phyloP scores from a whole-genome alignment of 1,140 invertebrate genomes.

The Zaprionus capensis region DNA sequence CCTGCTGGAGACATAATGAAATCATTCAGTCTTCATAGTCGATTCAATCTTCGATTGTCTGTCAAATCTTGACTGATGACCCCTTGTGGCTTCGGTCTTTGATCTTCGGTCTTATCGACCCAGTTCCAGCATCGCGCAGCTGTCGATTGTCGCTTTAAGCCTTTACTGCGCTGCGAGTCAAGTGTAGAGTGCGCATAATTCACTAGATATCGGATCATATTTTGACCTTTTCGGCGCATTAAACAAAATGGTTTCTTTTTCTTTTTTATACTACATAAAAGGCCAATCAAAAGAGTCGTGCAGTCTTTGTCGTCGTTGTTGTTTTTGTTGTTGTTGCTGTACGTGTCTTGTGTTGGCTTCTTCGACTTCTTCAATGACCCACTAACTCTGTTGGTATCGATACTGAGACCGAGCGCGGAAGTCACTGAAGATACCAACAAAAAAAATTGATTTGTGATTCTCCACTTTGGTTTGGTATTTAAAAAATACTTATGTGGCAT shows the following conservation, averaged over 20 bases:
- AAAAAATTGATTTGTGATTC: conserved; percentile 12
- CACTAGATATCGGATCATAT: conserved; percentile 20
- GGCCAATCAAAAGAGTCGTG: conserved; percentile 44
- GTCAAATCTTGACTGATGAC: conserved; percentile 6
- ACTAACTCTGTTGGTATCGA: conserved; percentile 22
- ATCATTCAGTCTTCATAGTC: conserved; percentile 8
- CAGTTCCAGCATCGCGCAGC: conserved; percentile 20
- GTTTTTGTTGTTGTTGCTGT: conserved; percentile 8
- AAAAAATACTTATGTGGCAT: conserved; percentile 21
- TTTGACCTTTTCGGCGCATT: conserved; percentile 43
- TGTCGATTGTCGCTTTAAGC: background rate
- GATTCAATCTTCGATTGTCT: conserved; percentile 3
- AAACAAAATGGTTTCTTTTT: conserved; percentile 39
- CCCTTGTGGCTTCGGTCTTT: background rate
- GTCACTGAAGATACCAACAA: background rate
- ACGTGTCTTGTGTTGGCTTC: conserved; percentile 8
- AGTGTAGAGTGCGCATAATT: conserved; percentile 23
- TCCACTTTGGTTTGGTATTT: conserved; percentile 13
- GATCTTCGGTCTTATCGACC: conserved; percentile 19
- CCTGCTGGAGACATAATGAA: conserved; percentile 9
- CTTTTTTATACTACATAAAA: conserved; percentile 33
- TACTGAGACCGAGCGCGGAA: conserved; percentile 24
- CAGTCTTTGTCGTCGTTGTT: conserved; percentile 2
- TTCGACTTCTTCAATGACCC: conserved; percentile 45
- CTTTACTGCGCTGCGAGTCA: conserved; percentile 6